Conservation (phyloP, 92 coral and sea anemone species). For the Porites cylindrica region DNA sequence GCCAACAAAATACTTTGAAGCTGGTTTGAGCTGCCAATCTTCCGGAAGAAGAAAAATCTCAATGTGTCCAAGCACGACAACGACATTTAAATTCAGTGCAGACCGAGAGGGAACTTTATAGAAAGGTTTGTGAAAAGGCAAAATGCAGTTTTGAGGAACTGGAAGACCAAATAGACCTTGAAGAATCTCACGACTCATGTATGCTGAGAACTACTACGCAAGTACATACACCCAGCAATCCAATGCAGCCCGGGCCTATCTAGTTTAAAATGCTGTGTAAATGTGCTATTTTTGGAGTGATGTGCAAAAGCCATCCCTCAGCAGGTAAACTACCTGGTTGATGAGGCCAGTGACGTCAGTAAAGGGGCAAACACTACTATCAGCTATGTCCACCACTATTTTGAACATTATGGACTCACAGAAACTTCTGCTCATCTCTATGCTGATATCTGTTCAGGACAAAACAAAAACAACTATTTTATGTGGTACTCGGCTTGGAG, state of each 20-base stretch:
- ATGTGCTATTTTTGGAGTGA: slow-evolving; percentile 60
- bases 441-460: slow-evolving; percentile 56
- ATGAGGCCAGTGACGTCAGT: slow-evolving; percentile 52
- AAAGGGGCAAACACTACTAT: slow-evolving; percentile 56
- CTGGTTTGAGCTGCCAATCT: background rate
- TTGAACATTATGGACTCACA: slow-evolving; percentile 58
- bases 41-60: background rate
- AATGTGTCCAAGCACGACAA: slow-evolving; percentile 18
- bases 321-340: slow-evolving; percentile 63
- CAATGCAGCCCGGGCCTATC: slow-evolving; percentile 68
- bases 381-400: background rate
- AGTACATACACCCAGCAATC: slow-evolving; percentile 51
- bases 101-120: slow-evolving; percentile 12
- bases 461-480: background rate
- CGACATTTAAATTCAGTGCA: slow-evolving; percentile 10
- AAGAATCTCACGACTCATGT: slow-evolving; percentile 14
- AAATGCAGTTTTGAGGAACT: slow-evolving; percentile 20
- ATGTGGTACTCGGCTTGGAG: slow-evolving; percentile 61
- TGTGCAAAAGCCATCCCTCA: slow-evolving; percentile 55
- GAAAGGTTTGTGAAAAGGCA: slow-evolving; percentile 8
- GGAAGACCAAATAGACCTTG: background rate
- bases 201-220: slow-evolving; percentile 43
- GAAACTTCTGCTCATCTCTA: slow-evolving; percentile 52
- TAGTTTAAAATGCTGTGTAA: slow-evolving; percentile 16
- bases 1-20: slow-evolving; percentile 37